phyloP scores from a whole-genome alignment of 2,797 vertebrate species.

The Takifugu rubripes region DNA sequence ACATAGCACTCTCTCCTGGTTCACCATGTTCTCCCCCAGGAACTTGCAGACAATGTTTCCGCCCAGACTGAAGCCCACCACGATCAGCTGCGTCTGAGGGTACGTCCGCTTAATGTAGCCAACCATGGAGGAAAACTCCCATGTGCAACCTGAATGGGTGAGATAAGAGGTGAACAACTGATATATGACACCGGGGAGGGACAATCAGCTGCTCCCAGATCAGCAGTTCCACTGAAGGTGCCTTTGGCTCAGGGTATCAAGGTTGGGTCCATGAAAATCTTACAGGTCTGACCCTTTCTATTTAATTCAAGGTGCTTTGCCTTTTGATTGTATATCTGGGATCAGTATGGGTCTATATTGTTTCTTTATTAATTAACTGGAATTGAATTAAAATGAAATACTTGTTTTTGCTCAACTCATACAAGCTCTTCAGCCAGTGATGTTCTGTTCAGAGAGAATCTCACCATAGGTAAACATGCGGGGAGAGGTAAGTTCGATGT shows the following conservation, averaged over 20 bases:
- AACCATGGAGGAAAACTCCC: conserved; percentile 97
- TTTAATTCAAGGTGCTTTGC: too few species aligned
- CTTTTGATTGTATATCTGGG: too few species aligned
- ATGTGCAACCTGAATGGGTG: conserved; percentile 85
- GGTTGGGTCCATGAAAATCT: conserved; percentile 4
- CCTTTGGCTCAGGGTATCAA: conserved; percentile 20
- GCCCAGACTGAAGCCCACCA: conserved; percentile 95
- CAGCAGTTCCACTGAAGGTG: conserved; percentile 35
- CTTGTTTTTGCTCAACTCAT: too few species aligned
- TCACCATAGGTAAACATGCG: conserved; percentile 97
- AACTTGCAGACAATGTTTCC: conserved; percentile 99
- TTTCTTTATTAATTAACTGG: too few species aligned
- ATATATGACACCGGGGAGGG: conserved; percentile 23
- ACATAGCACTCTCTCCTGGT: conserved; percentile 95
- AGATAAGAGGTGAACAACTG: conserved; percentile 22
- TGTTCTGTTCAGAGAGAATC: neutral
- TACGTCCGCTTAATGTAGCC: conserved; percentile 89
- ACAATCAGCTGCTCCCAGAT: conserved; percentile 3
- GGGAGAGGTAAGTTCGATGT: conserved; percentile 95
- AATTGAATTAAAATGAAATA: too few species aligned
- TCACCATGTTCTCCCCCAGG: conserved; percentile 87
- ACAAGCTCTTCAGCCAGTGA: too few species aligned
- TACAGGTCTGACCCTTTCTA: conserved; percentile 1
- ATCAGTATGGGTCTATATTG: too few species aligned
- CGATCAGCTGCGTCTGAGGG: conserved; percentile 86